These are phyloP conservation scores for Pogonomyrmex californicus DNA, from an alignment of 1,140 invertebrate genomes.

Conservation along the genomic window DNA sequence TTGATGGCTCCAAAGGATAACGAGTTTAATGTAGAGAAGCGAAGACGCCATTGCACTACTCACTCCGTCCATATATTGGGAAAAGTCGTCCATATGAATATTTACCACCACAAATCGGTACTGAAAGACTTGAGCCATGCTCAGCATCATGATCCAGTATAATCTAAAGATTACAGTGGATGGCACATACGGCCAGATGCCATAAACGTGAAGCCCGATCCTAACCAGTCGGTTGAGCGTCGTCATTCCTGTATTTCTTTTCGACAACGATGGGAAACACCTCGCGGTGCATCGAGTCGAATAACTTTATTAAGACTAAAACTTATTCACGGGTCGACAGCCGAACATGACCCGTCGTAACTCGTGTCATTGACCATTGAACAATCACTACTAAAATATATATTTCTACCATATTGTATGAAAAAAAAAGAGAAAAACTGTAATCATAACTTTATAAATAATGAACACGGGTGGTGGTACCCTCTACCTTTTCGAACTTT, in stretches of 20 bases:
- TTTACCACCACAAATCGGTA: slow-evolving; percentile 41
- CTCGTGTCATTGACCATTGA: neutral
- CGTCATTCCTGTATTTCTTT: neutral
- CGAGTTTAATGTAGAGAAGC: slow-evolving; percentile 45
- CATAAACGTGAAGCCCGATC: slow-evolving; percentile 3
- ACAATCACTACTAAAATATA: slow-evolving; percentile 16
- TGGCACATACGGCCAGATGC: slow-evolving; percentile 6
- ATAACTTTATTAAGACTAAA: neutral
- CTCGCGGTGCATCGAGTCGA: neutral
- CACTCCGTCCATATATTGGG: slow-evolving; percentile 34
- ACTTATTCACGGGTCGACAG: neutral
- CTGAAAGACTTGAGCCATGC: slow-evolving; percentile 41
- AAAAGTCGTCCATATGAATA: slow-evolving; percentile 42
- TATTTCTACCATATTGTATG: neutral
- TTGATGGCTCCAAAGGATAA: slow-evolving; percentile 37
- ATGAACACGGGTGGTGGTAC: neutral
- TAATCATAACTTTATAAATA: neutral
- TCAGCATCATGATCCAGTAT: slow-evolving; percentile 33
- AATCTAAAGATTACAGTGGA: slow-evolving; percentile 17
- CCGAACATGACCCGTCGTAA: neutral
- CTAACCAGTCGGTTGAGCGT: slow-evolving; percentile 2
- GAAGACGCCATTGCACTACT: slow-evolving; percentile 26
- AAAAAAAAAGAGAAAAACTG: neutral
- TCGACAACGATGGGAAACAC: too few relatives aligned
- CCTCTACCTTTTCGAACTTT: neutral